These are phyloP conservation scores for Potamarius usumacintae DNA, from an alignment of 2,113 vertebrate genomes.

Conservation along the genomic window DNA sequence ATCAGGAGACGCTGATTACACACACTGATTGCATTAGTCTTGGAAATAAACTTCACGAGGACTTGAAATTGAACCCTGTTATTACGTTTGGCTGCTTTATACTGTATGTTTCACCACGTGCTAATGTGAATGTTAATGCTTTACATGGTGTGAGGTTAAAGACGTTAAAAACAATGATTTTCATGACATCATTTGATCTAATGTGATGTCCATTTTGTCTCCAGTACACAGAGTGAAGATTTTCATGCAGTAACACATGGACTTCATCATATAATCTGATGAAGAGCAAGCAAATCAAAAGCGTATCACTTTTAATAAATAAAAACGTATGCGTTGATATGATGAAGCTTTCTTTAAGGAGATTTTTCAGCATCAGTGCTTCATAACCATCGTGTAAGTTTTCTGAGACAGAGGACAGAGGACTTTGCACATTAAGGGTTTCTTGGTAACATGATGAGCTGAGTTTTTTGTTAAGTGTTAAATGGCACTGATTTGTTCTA, in stretches of 20 bases:
- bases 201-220: too few species aligned
- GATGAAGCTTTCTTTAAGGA: not conserved
- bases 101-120: not conserved
- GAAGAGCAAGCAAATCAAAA: not conserved
- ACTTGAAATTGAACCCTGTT: not conserved
- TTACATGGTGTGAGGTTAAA: not conserved
- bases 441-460: not conserved
- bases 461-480: too few species aligned
- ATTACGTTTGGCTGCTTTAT: not conserved
- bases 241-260: not conserved
- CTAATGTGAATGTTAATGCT: not conserved
- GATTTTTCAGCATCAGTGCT: not conserved
- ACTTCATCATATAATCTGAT: not conserved
- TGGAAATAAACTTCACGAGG: constrained; percentile 27
- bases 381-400: not conserved
- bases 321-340: not conserved
- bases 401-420: not conserved
- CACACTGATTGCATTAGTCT: constrained; percentile 21
- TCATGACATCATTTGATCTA: too few species aligned
- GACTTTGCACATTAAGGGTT: not conserved
- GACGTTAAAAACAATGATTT: not conserved
- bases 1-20: constrained; percentile 23
- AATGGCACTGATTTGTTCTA: not conserved
- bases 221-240: not conserved
- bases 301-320: not conserved